phyloP scores from a whole-genome alignment of 2,797 vertebrate genomes.

The Heteromormyrus szaboi region DNA sequence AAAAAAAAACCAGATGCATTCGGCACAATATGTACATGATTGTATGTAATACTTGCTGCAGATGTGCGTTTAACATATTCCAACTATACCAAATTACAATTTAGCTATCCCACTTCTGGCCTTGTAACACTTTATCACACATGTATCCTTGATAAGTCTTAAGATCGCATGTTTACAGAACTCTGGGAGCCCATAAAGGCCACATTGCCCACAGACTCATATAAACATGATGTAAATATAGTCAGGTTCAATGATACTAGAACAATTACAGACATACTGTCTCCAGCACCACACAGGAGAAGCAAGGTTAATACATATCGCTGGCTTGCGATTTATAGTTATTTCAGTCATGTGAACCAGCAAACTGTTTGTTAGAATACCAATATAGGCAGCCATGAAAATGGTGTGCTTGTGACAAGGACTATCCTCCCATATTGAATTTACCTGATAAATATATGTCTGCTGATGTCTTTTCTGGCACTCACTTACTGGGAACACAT shows the following conservation, averaged over 20 bases:
- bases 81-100: background rate
- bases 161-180: background rate
- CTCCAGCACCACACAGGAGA: background rate
- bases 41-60: background rate
- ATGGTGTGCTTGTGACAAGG: background rate
- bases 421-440: background rate
- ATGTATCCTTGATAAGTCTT: background rate
- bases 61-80: background rate
- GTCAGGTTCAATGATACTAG: background rate
- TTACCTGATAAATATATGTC: background rate
- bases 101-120: background rate
- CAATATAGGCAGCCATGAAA: background rate
- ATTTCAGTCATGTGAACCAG: background rate
- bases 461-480: background rate
- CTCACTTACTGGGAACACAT: background rate
- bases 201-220: background rate
- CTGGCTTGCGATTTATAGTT: background rate
- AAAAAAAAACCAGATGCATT: background rate
- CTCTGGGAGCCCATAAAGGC: background rate
- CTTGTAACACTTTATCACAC: background rate
- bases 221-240: background rate
- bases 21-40: background rate
- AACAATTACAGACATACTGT: background rate
- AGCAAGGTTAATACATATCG: background rate
- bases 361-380: background rate